These are phyloP conservation scores for Thysanoteuthis rhombus DNA, from an alignment of 2,888 invertebrate species.

Conservation along the genomic window DNA sequence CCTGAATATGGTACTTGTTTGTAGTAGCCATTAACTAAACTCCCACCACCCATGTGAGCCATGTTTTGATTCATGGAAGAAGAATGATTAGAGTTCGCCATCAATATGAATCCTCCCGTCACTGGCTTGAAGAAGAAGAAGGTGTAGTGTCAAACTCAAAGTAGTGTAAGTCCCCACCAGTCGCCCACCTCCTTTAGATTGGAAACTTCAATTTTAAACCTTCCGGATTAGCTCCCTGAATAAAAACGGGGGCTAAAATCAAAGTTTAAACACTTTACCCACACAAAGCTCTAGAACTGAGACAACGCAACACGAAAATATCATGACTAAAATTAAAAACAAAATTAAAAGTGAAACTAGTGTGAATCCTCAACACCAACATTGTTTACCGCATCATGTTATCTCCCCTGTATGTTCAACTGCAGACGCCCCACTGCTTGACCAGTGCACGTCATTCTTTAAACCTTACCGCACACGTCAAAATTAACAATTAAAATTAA, in stretches of 20 bases:
- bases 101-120: slow-evolving; percentile 19
- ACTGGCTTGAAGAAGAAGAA: slow-evolving; percentile 20
- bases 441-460: slow-evolving; percentile 17
- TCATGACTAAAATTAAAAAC: slow-evolving; percentile 28
- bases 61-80: slow-evolving; percentile 27
- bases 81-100: slow-evolving; percentile 23
- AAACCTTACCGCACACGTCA: neutral
- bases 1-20: slow-evolving; percentile 29
- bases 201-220: neutral
- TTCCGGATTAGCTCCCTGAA: slow-evolving; percentile 12
- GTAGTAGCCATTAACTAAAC: slow-evolving; percentile 27
- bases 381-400: slow-evolving; percentile 32
- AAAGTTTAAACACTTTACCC: slow-evolving; percentile 18
- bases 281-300: slow-evolving; percentile 27
- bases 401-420: slow-evolving; percentile 28
- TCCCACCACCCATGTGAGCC: slow-evolving; percentile 30
- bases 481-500: neutral
- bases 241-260: slow-evolving; percentile 1
- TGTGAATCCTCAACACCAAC: slow-evolving; percentile 26
- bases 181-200: neutral
- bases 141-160: neutral
- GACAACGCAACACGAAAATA: slow-evolving; percentile 14
- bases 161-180: neutral
- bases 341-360: slow-evolving; percentile 30
- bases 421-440: slow-evolving; percentile 25